phyloP scores from a whole-genome alignment of 2,113 vertebrate genomes.

The Notarius quadriscutis region DNA sequence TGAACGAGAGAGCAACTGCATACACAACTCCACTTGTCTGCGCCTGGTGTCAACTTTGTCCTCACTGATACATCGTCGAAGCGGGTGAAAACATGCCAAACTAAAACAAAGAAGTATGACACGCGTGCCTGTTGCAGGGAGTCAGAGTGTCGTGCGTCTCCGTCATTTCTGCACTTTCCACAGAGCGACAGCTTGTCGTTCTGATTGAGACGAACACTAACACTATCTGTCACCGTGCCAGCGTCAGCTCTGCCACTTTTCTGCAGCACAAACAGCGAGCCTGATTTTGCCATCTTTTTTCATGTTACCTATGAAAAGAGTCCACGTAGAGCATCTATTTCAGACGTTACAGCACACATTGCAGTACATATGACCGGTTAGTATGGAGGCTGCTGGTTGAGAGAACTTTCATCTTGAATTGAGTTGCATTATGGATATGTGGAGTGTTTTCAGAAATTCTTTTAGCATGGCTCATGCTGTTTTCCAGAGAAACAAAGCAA shows the following conservation, averaged over 20 bases:
- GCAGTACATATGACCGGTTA: background rate
- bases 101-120: background rate
- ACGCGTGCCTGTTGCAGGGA: background rate
- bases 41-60: background rate
- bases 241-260: background rate
- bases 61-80: background rate
- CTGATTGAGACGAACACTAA: slow-evolving; percentile 20
- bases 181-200: slow-evolving; percentile 7
- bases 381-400: background rate
- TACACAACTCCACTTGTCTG: background rate
- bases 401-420: background rate
- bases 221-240: slow-evolving; percentile 1
- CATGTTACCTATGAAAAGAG: background rate
- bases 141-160: background rate
- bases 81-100: background rate
- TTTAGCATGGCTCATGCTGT: background rate
- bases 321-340: background rate
- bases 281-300: background rate
- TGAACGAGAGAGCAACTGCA: background rate
- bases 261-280: background rate
- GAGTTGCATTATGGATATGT: background rate
- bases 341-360: background rate
- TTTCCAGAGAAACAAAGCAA: background rate
- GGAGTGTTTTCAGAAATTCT: background rate
- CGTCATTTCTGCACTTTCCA: slow-evolving; percentile 1